Evolutionary conservation across 2,113 vertebrate genomes (phyloP), one percentile per base, ranked within the genome.

Genomic region (Lycocorax pyrrhopterus): DNA sequence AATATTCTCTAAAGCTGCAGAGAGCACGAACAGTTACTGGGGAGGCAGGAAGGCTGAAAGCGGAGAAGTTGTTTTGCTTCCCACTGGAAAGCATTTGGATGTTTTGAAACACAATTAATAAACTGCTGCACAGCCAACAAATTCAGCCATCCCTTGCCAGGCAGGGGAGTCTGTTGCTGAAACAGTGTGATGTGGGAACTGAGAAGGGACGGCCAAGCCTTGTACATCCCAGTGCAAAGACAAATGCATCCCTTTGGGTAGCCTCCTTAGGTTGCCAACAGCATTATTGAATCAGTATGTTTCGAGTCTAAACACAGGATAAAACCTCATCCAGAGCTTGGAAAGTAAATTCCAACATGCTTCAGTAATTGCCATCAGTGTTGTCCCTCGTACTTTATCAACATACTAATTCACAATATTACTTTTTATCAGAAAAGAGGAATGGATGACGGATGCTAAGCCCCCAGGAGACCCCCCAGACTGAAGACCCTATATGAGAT

Each of bases 1-100:
- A 63, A 43, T 69, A 87, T 63, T 89, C 89, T 89, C 62, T 93
- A 84, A 95, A 94, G 96, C 89, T 78, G 64, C 78, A 73, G 62
- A 78, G 32, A 58, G 39, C 59, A 89, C 0, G 2, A 91, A 26
- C 27, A 58, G 43, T 60, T 68, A 56, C 53, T n/a, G 46, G 39
- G n/a, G 30, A 84, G 52, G 58, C 71, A 77, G 63, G 37, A 83
- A 76, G 41, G 35, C 47, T 32, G 52, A 75, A 81, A 87, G 30
- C 4, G 5, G 27, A 2, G 5, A 87, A 83, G 46, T 27, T 41
- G 30, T 68, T 86, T 85, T 78, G 33, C 43, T 84, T 87, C 69
- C 35, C 69, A 33, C 29, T 44, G 52, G 32, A 72, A 89, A 80
- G 26, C 5, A 6, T 84, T 74, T 32, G 71, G 19, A 13, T 87